Base-by-base conservation (phyloP, 2,113 vertebrate genomes). In the Oryzias javanicus region DNA sequence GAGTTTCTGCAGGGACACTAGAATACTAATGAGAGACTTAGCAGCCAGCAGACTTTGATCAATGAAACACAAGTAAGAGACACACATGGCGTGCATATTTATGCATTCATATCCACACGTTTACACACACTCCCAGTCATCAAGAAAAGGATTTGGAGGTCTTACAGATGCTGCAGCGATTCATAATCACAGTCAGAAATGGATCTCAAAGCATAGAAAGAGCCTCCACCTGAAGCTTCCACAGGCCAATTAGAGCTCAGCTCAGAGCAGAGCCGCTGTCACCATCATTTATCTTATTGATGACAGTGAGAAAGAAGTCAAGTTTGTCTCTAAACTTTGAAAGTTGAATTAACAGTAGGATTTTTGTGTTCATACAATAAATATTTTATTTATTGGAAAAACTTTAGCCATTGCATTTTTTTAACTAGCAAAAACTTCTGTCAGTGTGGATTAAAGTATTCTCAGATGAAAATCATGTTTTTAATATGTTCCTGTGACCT, bases 211-310 rank as follows among this genome's bases (percentile, higher is more conserved):
- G 72, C 61, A 79, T 53, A 73, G 47, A 46, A 14, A 5, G 1
- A 27, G 41, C 78, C 64, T 70, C 60, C 70, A 66, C 78, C 74
- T 78, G 70, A 64, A 49, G 64, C 24, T 79, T 79, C 78, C 72
- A 72, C 60, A 51, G 81, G 67, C 71, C 75, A 85, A 87, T 87
- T 86, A 84, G 59, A 73, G 79, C 70, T 49, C 72, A 72, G 78
- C 58, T 55, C 49, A 64, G 68, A 0, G 16, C 59, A 56, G 51
- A 48, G 55, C 64, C 51, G 70, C 59, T 74, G 76, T 80, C 74
- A 66, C 51, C 44, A 15, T 48, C 15, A 54, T 64, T 60, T 78
- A 62, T 72, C 62, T 80, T 64, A 82, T 88, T 84, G 49, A 84
- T 74, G 17, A 67, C 42, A 12, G 54, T 1, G 12, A 44, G 40